A percentile compares a stretch with the other conserved stretches of the same genome.
Conservation (phyloP, 2,113 vertebrate genomes). For the Pseudorasbora parva region DNA sequence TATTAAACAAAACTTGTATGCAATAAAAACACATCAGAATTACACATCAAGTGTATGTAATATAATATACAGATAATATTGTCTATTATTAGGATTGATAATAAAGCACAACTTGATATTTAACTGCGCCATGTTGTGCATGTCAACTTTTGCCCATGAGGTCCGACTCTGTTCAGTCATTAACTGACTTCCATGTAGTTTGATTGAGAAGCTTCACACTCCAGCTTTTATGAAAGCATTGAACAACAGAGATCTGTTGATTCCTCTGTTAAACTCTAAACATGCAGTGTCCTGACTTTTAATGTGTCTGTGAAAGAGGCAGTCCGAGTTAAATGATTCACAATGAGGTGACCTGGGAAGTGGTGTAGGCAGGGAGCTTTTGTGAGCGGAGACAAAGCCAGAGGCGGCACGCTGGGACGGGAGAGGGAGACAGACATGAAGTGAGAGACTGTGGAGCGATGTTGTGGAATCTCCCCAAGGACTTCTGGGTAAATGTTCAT, state of each 20-base stretch:
- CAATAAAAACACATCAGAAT: too few species aligned
- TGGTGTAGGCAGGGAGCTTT: slow-evolving; percentile 79
- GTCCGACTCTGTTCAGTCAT: slow-evolving; percentile 2
- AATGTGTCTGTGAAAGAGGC: slow-evolving; percentile 61
- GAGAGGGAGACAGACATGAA: slow-evolving; percentile 64
- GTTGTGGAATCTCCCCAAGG: slow-evolving; percentile 78
- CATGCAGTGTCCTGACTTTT: slow-evolving; percentile 58
- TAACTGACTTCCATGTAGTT: slow-evolving; percentile 28
- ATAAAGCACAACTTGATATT: not conserved
- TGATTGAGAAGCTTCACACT: slow-evolving; percentile 32
- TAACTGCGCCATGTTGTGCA: not conserved
- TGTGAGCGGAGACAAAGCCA: slow-evolving; percentile 75
- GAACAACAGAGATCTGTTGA: slow-evolving; percentile 22
- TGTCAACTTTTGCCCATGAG: not conserved
- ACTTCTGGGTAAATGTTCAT: slow-evolving; percentile 79
- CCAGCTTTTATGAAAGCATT: slow-evolving; percentile 23
- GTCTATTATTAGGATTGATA: too few species aligned
- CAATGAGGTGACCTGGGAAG: slow-evolving; percentile 81
- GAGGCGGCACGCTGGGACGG: slow-evolving; percentile 67
- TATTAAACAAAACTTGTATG: too few species aligned
- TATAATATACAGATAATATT: too few species aligned
- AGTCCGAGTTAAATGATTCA: slow-evolving; percentile 69
- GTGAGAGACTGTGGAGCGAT: slow-evolving; percentile 69
- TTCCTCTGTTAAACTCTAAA: slow-evolving; percentile 31
- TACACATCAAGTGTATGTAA: too few species aligned